Evolutionary conservation across 2,113 vertebrate genomes (phyloP).

Genomic region (Stomatorhinus ivindoensis): DNA sequence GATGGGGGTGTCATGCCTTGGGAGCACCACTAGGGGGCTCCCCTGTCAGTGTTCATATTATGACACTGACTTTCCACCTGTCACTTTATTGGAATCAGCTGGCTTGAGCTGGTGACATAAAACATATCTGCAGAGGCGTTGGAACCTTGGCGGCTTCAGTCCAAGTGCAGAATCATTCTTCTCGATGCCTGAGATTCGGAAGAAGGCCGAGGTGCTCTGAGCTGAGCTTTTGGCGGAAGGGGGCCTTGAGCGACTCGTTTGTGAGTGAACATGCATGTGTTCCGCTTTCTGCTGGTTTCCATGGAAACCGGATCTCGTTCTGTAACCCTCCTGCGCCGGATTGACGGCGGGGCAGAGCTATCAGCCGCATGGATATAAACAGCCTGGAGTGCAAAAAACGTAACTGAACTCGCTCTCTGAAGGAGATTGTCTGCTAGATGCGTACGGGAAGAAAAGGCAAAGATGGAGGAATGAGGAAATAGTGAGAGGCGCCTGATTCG

Average conservation of each 20-base stretch:
- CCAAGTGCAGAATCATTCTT: neutral
- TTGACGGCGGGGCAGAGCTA: neutral
- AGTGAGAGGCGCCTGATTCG: neutral
- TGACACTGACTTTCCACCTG: neutral
- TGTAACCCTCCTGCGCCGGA: neutral
- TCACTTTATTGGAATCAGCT: neutral
- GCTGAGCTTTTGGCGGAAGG: neutral
- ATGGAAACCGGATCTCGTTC: neutral
- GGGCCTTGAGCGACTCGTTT: neutral
- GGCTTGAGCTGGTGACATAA: neutral
- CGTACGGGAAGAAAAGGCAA: neutral
- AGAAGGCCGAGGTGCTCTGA: neutral
- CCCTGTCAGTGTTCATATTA: neutral
- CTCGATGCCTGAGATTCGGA: neutral
- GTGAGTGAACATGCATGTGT: neutral
- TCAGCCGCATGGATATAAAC: neutral
- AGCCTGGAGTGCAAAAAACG: neutral
- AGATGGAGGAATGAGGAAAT: neutral
- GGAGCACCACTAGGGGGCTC: neutral
- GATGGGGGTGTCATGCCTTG: neutral
- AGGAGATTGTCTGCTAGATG: neutral
- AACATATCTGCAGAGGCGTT: neutral
- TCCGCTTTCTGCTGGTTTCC: neutral
- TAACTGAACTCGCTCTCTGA: neutral
- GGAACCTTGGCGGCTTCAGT: neutral